phyloP scores from a whole-genome alignment of 2,888 invertebrate genomes.

The Tachina fera region DNA sequence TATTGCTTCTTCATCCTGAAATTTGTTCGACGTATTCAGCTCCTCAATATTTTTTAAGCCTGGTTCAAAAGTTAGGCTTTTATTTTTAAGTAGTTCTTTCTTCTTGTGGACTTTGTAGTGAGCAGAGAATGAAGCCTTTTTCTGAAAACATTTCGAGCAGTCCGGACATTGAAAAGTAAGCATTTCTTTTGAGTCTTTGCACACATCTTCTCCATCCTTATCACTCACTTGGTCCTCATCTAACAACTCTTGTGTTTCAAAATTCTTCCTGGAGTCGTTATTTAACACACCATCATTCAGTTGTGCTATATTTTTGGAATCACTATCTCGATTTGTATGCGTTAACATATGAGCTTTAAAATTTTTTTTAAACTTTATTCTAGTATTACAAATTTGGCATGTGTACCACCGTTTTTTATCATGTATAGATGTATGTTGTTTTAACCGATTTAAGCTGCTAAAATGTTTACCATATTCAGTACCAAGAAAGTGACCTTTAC shows the following conservation, averaged over 20 bases:
- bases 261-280: slow-evolving; percentile 4
- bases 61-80: not conserved
- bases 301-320: not conserved
- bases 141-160: slow-evolving; percentile 83
- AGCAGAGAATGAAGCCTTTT: slow-evolving; percentile 82
- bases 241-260: not conserved
- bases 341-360: slow-evolving; percentile 46
- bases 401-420: slow-evolving; percentile 75
- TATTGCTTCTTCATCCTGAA: not conserved
- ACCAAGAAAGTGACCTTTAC: slow-evolving; percentile 77
- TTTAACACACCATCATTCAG: not conserved
- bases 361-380: slow-evolving; percentile 50
- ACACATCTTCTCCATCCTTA: not conserved
- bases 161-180: slow-evolving; percentile 81
- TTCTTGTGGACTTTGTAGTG: slow-evolving; percentile 82
- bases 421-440: slow-evolving; percentile 75
- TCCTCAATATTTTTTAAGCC: not conserved
- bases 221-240: not conserved
- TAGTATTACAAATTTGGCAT: slow-evolving; percentile 74
- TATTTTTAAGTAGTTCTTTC: slow-evolving; percentile 22
- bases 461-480: slow-evolving; percentile 84
- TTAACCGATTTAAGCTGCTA: slow-evolving; percentile 83
- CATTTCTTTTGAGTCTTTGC: slow-evolving; percentile 13
- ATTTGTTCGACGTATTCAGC: not conserved
- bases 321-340: slow-evolving; percentile 7